Base-by-base conservation (phyloP, 2,797 vertebrate genomes). In the Takifugu ocellatus region DNA sequence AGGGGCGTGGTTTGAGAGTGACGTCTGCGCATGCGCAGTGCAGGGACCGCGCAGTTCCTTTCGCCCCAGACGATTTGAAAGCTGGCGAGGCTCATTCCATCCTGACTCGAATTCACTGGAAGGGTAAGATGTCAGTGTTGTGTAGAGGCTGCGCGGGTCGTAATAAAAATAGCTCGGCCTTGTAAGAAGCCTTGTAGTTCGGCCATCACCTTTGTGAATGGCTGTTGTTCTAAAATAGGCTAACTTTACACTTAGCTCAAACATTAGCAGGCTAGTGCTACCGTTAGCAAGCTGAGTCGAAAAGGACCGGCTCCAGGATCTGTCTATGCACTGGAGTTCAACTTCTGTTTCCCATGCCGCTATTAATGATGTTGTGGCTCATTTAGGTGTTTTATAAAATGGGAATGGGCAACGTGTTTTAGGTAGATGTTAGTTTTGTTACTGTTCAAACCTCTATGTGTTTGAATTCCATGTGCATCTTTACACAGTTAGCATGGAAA, bases 1-100 rank as follows among this genome's bases (percentile, higher is more conserved):
- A 56, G 66, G 74, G 84, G 85, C 57, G 84, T 78, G 70, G 36
- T 61, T 48, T 39, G 42, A 1, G 8, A 16, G 0, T 0, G 11
- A 2, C 1, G 4, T 78, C 2, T 82, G 83, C 90, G 91, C 90
- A 1, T 86, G 91, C 87, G 87, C 81, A 21, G 2, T 75, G 2
- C 6, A 47, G 29, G 81, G 73, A 88, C 92, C 92, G 91, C 91
- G 91, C 88, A 88, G 88, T 90, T 89, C 72, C 74, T 66, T 60
- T 62, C 24, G 70, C 78, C 69, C 45, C 50, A 81, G 81, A 68
- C 84, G 54, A 21, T 92, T 91, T 91, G 90, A 92, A 92, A 90
- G 74, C 85, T 77, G 66, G 66, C 66, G 68, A 66, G 60, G 60
- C 24, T 27, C 74, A 61, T 68, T 65, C 26, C 45, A 61, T 49